These are phyloP conservation scores for Nycteola revayana DNA, from an alignment of 2,888 invertebrate genomes.

Conservation along the genomic window DNA sequence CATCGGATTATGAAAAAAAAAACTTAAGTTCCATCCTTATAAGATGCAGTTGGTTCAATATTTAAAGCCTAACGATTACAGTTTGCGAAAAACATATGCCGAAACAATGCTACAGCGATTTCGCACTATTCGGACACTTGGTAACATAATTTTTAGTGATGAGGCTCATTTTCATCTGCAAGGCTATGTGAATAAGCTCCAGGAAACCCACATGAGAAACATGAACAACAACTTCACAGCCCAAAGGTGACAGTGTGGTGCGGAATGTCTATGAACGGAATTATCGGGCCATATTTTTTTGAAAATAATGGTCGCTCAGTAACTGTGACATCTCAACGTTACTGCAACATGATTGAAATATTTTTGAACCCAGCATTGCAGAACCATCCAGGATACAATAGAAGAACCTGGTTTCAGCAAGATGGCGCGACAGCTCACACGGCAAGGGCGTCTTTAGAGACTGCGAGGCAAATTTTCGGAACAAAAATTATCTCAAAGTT, in stretches of 20 bases:
- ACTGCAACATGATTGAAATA: too few relatives aligned
- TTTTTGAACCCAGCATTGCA: too few relatives aligned
- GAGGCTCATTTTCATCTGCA: too few relatives aligned
- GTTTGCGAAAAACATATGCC: constrained; percentile 18
- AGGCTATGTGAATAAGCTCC: too few relatives aligned
- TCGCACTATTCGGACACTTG: constrained; percentile 19
- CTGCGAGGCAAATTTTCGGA: too few relatives aligned
- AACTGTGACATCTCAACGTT: too few relatives aligned
- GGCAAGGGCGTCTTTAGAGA: too few relatives aligned
- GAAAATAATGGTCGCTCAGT: constrained; percentile 3
- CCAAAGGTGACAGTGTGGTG: constrained; percentile 23
- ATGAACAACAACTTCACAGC: constrained; percentile 13
- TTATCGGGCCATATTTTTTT: constrained; percentile 22
- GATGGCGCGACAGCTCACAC: too few relatives aligned
- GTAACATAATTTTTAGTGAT: too few relatives aligned
- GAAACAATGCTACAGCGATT: constrained; percentile 22
- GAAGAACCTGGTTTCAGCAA: too few relatives aligned
- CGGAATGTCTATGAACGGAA: constrained; percentile 15
- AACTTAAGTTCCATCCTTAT: constrained; percentile 17
- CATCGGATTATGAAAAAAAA: constrained; percentile 18
- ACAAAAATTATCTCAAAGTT: too few relatives aligned
- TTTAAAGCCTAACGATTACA: constrained; percentile 19
- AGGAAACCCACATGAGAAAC: constrained; percentile 16
- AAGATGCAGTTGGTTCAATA: constrained; percentile 25
- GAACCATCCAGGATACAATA: too few relatives aligned